These are phyloP conservation scores for Semaprochilodus insignis DNA, from an alignment of 2,797 vertebrate species.

Conservation along the genomic window DNA sequence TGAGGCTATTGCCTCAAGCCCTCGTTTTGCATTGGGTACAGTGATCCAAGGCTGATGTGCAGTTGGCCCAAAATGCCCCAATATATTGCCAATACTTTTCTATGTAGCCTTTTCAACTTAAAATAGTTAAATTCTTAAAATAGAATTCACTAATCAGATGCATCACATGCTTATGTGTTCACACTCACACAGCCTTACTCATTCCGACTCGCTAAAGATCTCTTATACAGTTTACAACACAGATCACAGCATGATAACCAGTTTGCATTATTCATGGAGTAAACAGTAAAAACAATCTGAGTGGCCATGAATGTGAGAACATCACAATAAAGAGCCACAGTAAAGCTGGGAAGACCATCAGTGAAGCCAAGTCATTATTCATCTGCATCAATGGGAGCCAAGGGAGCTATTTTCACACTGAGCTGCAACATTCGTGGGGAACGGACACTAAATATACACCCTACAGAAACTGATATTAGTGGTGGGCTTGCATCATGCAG, in stretches of 20 bases:
- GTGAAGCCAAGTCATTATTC: conserved; percentile 48
- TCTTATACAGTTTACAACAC: conserved; percentile 1
- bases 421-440: neutral
- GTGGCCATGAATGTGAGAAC: conserved; percentile 47
- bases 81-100: neutral
- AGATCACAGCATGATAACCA: conserved; percentile 44
- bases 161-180: neutral
- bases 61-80: neutral
- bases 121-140: too few relatives aligned
- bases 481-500: neutral
- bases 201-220: neutral
- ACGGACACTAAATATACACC: conserved; percentile 12
- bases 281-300: conserved; percentile 41
- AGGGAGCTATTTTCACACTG: conserved; percentile 34
- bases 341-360: conserved; percentile 51
- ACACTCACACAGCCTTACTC: conserved; percentile 37
- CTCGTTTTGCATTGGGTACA: neutral
- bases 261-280: conserved; percentile 59
- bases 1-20: too few relatives aligned
- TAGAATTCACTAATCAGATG: too few relatives aligned
- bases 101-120: too few relatives aligned
- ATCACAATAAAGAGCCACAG: conserved; percentile 29
- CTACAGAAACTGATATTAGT: neutral
- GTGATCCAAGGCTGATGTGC: neutral
- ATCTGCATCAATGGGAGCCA: conserved; percentile 40